These are phyloP conservation scores for Chionis minor DNA, from an alignment of 2,113 vertebrate genomes.

Conservation along the genomic window DNA sequence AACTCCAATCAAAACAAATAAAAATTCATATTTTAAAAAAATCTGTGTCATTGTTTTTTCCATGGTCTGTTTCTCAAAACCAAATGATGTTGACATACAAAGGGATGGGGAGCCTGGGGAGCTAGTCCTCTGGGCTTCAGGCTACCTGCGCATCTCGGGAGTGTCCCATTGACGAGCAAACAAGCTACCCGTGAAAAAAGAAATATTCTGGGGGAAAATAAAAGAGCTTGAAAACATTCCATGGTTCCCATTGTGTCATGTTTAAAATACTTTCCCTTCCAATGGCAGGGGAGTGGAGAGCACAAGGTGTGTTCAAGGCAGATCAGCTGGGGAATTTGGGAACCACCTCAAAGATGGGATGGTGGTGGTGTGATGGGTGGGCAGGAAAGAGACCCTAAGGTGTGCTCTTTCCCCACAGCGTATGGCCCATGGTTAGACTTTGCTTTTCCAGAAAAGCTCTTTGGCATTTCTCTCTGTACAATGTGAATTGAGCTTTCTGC, in stretches of 20 bases:
- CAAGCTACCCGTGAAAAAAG: not conserved
- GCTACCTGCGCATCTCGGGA: not conserved
- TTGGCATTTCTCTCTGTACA: not conserved
- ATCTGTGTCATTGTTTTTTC: not conserved
- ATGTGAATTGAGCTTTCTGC: not conserved
- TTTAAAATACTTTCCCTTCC: not conserved
- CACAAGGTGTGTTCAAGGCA: not conserved
- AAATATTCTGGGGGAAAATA: not conserved
- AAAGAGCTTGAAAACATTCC: not conserved
- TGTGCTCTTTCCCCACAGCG: not conserved
- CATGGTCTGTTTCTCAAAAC: not conserved
- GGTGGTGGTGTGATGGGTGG: not conserved
- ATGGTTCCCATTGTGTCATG: accelerated
- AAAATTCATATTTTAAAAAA: slow-evolving; percentile 54
- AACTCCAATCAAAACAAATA: slow-evolving; percentile 37
- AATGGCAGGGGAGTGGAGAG: not conserved
- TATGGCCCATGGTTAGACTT: not conserved
- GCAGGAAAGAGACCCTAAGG: not conserved
- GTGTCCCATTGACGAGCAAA: not conserved
- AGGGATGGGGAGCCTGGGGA: not conserved
- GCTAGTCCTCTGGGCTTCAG: not conserved
- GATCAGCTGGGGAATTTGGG: not conserved
- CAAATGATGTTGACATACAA: not conserved
- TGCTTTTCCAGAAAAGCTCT: not conserved
- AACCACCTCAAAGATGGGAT: accelerated